Conservation (phyloP, 2,113 vertebrate genomes). For the Clarias macrocephalus region DNA sequence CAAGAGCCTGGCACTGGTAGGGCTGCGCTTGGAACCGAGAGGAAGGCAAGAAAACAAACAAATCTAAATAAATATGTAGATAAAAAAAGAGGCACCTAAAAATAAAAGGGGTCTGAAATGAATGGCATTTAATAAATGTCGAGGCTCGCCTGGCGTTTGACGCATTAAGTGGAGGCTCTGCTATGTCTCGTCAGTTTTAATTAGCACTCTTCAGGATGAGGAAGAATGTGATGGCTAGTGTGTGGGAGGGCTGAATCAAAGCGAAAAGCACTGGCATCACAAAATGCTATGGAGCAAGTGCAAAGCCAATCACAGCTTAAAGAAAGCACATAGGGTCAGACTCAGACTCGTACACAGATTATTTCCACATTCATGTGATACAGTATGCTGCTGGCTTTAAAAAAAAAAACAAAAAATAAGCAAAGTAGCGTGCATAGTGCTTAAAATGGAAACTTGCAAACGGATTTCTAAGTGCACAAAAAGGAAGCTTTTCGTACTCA, state of each 20-base stretch:
- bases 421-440: neutral
- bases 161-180: slow-evolving; percentile 49
- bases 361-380: neutral
- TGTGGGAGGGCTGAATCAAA: slow-evolving; percentile 38
- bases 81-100: slow-evolving; percentile 36
- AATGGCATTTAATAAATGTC: slow-evolving; percentile 49
- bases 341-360: neutral
- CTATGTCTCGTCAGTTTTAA: slow-evolving; percentile 52
- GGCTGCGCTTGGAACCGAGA: slow-evolving; percentile 18
- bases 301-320: slow-evolving; percentile 23
- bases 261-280: slow-evolving; percentile 13
- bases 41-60: slow-evolving; percentile 54
- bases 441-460: neutral
- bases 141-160: slow-evolving; percentile 48
- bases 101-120: slow-evolving; percentile 35
- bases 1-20: slow-evolving; percentile 65
- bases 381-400: neutral
- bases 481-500: neutral
- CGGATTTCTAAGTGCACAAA: neutral
- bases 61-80: slow-evolving; percentile 50
- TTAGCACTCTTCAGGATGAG: slow-evolving; percentile 43
- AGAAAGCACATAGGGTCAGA: slow-evolving; percentile 8
- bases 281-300: neutral
- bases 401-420: neutral
- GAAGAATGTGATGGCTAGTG: slow-evolving; percentile 24